Evolutionary conservation across 2,888 invertebrate species (phyloP), one percentile per base, ranked within the genome.

Genomic region (Alsophila aescularia): DNA sequence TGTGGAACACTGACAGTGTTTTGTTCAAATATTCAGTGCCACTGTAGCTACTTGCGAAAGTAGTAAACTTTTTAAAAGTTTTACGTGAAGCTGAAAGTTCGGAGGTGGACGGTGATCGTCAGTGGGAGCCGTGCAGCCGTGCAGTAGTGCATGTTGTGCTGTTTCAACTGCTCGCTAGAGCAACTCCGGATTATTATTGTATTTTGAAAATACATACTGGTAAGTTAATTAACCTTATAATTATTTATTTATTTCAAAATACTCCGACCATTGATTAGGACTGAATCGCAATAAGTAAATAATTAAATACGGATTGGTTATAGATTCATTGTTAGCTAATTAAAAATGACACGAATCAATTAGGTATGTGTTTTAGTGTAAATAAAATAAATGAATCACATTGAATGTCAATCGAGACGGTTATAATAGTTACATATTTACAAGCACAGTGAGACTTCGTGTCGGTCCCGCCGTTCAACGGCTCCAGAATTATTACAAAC

Each of bases 11-110:
- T 18, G 42, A 21, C 43, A 43, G 51, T 44, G 51, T 43, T 32
- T 43, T 50, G 40, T 10, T n/a, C 16, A 8, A 8, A 13, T 1
- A 15, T 40, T 24, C 32, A 34, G 34, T 27, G 34, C 24, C 14
- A 24, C 24, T 8, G 24, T 8, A 1, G 7, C 24, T 24, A 24
- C 18, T n/a, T 8, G 0, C 2, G 6, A 24, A 15, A 40, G n/a
- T 32, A 32, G 15, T 16, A 14, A 51, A 51, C 36, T 31, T 51
- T 43, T 1, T 2, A 15, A 39, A 39, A 52, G 27, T 52, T 40
- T 27, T 50, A 36, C 35, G 15, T 10, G 42, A 16, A 41, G 36
- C 14, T 31, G 36, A 31, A 36, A 50, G 18, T 32, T 44, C 9
- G 2, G 24, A 0, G 31, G 21, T 16, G 29, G n/a, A 13, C 32